Base-by-base conservation (phyloP, 2,888 invertebrate genomes). In the Diogma glabrata region DNA sequence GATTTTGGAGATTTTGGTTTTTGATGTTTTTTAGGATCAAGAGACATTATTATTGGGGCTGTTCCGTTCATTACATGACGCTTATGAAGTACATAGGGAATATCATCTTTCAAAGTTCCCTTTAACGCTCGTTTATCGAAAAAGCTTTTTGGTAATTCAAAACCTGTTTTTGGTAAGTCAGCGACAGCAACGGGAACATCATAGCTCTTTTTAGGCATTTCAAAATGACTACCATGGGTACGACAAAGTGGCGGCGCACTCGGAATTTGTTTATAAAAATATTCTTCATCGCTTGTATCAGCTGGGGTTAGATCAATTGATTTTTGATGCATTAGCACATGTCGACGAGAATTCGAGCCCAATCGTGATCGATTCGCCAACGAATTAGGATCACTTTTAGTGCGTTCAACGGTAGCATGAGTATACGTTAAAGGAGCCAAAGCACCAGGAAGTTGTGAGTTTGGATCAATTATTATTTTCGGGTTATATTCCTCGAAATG, bases 31-130 rank as follows among this genome's bases (percentile, higher is more conserved):
- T 54, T 55, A 4, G 77, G 75, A 1, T 76, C 75, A 14, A 43
- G 43, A 22, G n/a, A n/a, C n/a, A n/a, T 43, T 22, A 43, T 6
- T 14, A 20, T 22, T 0, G 81, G 76, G 0, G 85, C 84, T 1
- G 87, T 87, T 1, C 88, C 88, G 63, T 89, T 89, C 82, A 88
- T 85, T 2, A 88, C 77, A 63, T 89, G 88, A 4, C 88, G 75
- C 63, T 89, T 89, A 63, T 89, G 88, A 48, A 89, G 70, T 6
- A 86, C 85, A 61, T 90, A 90, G 0, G 89, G 86, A 63, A 90
- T 89, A 58, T 89, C 89, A 57, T 82, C 82, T 58, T 78, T 70
- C 0, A 69, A 53, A 0, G 62, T 58, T 10, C 28, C n/a, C 54
- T 69, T 69, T 9, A 66, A 60, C 24, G 75, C 73, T 49, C 79